Evolutionary conservation across 64 coral and sea anemone genomes (phyloP).

Genomic region (Actinia tenebrosa): DNA sequence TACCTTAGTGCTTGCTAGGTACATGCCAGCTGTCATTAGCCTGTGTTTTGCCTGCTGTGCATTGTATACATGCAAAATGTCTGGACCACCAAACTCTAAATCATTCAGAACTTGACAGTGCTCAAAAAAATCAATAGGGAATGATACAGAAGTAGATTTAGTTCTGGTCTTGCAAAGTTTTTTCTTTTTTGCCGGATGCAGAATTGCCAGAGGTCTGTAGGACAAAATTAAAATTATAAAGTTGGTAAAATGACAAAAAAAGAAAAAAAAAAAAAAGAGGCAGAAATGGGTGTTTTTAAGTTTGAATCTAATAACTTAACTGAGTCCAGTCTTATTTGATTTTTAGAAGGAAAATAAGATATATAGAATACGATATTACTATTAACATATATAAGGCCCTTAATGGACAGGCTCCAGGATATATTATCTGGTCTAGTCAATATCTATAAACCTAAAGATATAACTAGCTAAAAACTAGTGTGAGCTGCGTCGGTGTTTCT

Average conservation of each 20-base stretch:
- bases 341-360: too few relatives aligned
- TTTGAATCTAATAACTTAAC: too few relatives aligned
- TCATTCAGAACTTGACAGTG: conserved; percentile 95
- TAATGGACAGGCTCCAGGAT: too few relatives aligned
- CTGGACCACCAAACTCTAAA: conserved; percentile 85
- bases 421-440: too few relatives aligned
- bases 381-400: too few relatives aligned
- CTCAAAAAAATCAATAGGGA: conserved; percentile 96
- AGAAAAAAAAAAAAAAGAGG: neutral
- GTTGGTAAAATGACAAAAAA: neutral
- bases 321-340: neutral
- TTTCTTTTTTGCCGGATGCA: conserved; percentile 90
- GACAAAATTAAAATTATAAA: neutral
- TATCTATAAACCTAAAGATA: too few relatives aligned
- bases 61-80: conserved; percentile 97
- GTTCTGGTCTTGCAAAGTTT: conserved; percentile 69
- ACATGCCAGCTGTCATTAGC: conserved; percentile 95
- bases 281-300: too few relatives aligned
- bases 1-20: conserved; percentile 97
- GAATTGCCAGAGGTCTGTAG: conserved; percentile 65
- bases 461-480: too few relatives aligned
- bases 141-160: conserved; percentile 76
- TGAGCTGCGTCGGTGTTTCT: too few relatives aligned
- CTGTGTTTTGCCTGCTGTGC: conserved; percentile 89
- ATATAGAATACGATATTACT: neutral